Conservation (phyloP, 2,113 vertebrate species). For the Amblyopsis rosae region DNA sequence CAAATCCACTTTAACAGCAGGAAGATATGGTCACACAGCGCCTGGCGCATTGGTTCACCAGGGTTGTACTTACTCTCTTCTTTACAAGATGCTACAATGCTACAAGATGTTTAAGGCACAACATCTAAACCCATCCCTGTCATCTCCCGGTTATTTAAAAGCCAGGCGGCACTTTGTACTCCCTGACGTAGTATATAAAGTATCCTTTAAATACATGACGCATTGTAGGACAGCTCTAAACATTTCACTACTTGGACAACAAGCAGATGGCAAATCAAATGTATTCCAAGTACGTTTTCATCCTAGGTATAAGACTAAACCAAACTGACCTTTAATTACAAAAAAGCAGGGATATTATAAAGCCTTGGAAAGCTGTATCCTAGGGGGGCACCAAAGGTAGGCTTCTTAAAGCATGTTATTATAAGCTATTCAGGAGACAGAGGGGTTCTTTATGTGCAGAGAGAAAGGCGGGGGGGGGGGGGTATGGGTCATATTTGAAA, state of each 20-base stretch:
- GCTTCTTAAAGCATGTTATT: slow-evolving; percentile 79
- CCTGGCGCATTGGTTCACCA: too few species aligned
- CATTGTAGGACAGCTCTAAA: too few species aligned
- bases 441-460: slow-evolving; percentile 67
- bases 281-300: slow-evolving; percentile 61
- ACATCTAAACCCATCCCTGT: too few species aligned
- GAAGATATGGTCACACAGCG: too few species aligned
- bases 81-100: too few species aligned
- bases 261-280: slow-evolving; percentile 65
- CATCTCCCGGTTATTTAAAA: too few species aligned
- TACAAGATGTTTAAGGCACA: too few species aligned
- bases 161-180: too few species aligned
- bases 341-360: slow-evolving; percentile 74
- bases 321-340: slow-evolving; percentile 81
- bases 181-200: too few species aligned
- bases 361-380: slow-evolving; percentile 61
- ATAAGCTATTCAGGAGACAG: slow-evolving; percentile 78
- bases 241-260: slow-evolving; percentile 33
- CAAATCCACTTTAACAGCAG: too few species aligned
- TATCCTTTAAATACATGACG: too few species aligned
- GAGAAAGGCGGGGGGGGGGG: slow-evolving; percentile 51
- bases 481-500: slow-evolving; percentile 72
- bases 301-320: slow-evolving; percentile 60
- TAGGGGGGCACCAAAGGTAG: slow-evolving; percentile 69
- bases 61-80: too few species aligned